Conservation (phyloP, 1,140 invertebrate species). For the Triops cancriformis region DNA sequence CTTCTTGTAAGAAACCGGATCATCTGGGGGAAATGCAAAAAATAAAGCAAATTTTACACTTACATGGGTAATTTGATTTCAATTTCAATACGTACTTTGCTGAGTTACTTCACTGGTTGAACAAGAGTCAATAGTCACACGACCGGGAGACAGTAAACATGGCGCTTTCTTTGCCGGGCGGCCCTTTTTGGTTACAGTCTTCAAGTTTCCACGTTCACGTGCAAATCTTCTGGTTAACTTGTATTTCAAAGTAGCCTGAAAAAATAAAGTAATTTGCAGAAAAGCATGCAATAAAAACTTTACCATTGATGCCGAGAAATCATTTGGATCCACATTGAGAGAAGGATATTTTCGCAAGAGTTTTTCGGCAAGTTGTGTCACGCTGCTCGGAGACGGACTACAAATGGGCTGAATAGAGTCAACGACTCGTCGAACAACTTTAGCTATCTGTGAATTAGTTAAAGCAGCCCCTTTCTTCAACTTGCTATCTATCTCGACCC, state of each 20-base stretch:
- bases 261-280: not conserved
- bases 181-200: not conserved
- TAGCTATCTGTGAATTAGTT: not conserved
- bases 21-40: not conserved
- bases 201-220: no score
- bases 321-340: not conserved
- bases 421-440: not conserved
- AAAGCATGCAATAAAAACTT: not conserved
- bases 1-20: not conserved
- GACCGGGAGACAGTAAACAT: not conserved
- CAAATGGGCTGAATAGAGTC: not conserved
- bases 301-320: not conserved
- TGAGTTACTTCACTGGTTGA: not conserved
- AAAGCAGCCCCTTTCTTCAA: not conserved
- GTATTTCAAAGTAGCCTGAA: no score
- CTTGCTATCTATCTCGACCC: not conserved
- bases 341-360: not conserved
- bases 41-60: not conserved
- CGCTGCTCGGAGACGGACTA: not conserved
- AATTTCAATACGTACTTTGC: not conserved
- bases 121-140: not conserved
- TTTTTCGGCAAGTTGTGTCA: not conserved
- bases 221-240: no score
- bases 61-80: not conserved
- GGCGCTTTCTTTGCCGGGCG: not conserved